phyloP scores from a whole-genome alignment of 2,797 vertebrate species.

The Alcedo atthis region DNA sequence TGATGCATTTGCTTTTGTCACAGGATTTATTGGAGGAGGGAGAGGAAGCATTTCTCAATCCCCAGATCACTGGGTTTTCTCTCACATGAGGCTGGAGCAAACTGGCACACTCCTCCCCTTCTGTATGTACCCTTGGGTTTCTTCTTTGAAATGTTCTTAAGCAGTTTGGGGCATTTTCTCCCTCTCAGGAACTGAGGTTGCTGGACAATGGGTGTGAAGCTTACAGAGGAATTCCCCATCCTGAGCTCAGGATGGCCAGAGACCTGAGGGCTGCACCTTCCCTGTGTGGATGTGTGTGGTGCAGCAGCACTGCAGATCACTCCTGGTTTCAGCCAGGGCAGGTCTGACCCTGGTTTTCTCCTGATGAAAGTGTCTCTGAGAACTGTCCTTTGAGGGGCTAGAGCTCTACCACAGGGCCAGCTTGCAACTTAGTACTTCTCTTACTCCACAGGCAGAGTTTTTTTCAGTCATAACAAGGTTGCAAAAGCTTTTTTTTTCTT shows the following conservation, averaged over 20 bases:
- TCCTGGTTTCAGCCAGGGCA: neutral
- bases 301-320: neutral
- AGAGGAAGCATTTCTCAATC: constrained; percentile 3
- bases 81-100: neutral
- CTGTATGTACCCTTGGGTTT: rapidly evolving
- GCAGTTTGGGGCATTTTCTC: neutral
- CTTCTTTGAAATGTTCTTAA: neutral
- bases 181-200: neutral
- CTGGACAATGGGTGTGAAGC: neutral
- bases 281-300: neutral
- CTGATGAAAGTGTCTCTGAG: neutral
- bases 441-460: neutral
- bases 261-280: neutral
- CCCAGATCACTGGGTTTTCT: neutral
- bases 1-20: constrained; percentile 27
- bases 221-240: neutral
- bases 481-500: neutral
- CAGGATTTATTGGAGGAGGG: neutral
- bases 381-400: neutral
- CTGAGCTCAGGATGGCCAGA: neutral
- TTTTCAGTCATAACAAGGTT: neutral
- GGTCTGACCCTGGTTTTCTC: rapidly evolving
- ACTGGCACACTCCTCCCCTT: neutral
- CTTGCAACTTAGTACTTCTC: neutral
- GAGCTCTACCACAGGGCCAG: neutral